Evolutionary conservation across 2,113 vertebrate species (phyloP).

Genomic region (Phylloscopus whistleri): DNA sequence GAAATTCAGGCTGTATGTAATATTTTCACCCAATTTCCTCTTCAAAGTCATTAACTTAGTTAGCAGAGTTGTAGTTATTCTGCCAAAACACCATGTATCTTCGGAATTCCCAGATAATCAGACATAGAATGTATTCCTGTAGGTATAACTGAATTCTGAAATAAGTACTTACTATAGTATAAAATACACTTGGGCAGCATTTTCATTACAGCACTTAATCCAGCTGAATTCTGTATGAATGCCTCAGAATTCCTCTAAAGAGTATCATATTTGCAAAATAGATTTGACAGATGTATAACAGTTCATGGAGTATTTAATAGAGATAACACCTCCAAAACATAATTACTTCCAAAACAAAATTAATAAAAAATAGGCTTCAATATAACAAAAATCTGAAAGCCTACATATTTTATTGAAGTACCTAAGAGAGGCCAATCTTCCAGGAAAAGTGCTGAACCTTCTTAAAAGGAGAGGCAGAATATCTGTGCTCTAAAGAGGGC

Average conservation of each 20-base stretch:
- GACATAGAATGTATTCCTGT: slow-evolving; percentile 18
- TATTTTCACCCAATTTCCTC: not conserved
- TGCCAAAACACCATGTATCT: not conserved
- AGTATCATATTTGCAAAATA: slow-evolving; percentile 10
- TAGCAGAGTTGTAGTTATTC: not conserved
- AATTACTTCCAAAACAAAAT: slow-evolving; percentile 18
- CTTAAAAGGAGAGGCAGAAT: not conserved
- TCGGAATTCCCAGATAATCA: slow-evolving; percentile 6
- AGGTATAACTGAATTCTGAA: slow-evolving; percentile 46
- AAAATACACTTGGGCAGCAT: slow-evolving; percentile 36
- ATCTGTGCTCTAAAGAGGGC: not conserved
- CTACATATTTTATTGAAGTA: not conserved
- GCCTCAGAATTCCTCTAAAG: slow-evolving; percentile 12
- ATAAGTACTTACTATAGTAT: not conserved
- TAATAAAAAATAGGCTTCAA: not conserved
- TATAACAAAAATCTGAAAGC: not conserved
- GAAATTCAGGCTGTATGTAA: not conserved
- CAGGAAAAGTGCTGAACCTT: not conserved
- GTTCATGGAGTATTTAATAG: slow-evolving; percentile 11
- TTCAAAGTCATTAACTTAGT: slow-evolving; percentile 5
- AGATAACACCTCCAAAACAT: slow-evolving; percentile 8
- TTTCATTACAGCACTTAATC: slow-evolving; percentile 46
- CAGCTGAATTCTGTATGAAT: slow-evolving; percentile 7
- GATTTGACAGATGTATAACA: slow-evolving; percentile 6
- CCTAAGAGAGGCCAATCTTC: not conserved